Evolutionary conservation across 1,140 invertebrate genomes (phyloP).

Genomic region (Mycetomoellerius zeteki): DNA sequence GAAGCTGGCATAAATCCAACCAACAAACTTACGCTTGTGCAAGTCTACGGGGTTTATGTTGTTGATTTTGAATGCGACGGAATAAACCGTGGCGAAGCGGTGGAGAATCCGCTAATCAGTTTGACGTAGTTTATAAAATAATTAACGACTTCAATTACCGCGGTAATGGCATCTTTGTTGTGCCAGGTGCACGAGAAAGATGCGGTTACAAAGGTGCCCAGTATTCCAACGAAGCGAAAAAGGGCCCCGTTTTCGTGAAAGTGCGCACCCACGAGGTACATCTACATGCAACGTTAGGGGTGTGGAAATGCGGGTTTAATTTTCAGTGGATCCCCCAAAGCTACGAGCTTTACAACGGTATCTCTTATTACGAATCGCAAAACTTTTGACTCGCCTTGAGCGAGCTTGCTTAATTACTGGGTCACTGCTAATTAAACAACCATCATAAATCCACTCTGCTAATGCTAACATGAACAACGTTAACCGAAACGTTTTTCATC

Average conservation of each 20-base stretch:
- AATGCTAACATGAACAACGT: not conserved
- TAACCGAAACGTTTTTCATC: not conserved
- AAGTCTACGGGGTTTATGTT: not conserved
- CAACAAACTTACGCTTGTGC: not conserved
- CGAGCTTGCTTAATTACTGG: slow-evolving; percentile 15
- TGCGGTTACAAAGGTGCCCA: slow-evolving; percentile 4
- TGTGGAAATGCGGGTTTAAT: slow-evolving; percentile 10
- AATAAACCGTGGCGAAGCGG: not conserved
- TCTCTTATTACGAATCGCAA: slow-evolving; percentile 38
- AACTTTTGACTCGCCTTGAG: slow-evolving; percentile 33
- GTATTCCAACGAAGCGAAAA: not conserved
- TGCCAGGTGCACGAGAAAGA: not conserved
- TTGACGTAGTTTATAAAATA: slow-evolving; percentile 66
- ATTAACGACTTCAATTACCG: slow-evolving; percentile 69
- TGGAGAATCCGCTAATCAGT: slow-evolving; percentile 21
- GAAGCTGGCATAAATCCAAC: slow-evolving; percentile 1
- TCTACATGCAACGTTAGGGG: not conserved
- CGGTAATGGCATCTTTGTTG: slow-evolving; percentile 64
- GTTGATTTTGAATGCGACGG: slow-evolving; percentile 2
- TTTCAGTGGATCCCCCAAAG: slow-evolving; percentile 11
- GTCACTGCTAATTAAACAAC: slow-evolving; percentile 39
- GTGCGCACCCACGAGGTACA: not conserved
- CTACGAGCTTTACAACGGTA: slow-evolving; percentile 29
- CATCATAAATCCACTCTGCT: not conserved
- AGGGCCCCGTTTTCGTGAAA: slow-evolving; percentile 4